Evolutionary conservation across 92 coral and sea anemone species (phyloP).

Genomic region (Zoanthus sociatus): DNA sequence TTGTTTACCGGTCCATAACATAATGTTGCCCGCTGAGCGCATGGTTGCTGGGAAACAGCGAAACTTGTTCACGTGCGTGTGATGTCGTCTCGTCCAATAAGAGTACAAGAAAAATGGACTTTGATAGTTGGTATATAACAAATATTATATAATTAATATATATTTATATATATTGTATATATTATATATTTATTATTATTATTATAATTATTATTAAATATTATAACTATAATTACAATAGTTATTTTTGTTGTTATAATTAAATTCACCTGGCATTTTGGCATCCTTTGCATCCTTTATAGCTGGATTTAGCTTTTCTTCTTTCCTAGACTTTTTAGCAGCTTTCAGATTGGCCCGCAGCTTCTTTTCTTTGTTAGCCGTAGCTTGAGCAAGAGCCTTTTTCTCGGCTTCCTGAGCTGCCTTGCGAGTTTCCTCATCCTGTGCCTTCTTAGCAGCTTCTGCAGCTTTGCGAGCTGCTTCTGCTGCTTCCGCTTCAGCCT

Average conservation of each 20-base stretch:
- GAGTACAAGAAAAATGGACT: too few relatives aligned
- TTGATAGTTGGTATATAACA: too few relatives aligned
- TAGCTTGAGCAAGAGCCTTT: constrained; percentile 96
- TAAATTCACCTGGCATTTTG: constrained; percentile 84
- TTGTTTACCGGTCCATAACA: too few relatives aligned
- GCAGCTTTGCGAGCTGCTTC: constrained; percentile 94
- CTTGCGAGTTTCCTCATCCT: constrained; percentile 90
- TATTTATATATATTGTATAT: neutral
- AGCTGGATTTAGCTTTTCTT: constrained; percentile 82
- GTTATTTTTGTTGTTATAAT: neutral
- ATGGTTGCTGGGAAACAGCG: too few relatives aligned
- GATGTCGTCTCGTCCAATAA: too few relatives aligned
- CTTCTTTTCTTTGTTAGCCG: constrained; percentile 93
- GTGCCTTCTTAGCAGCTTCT: constrained; percentile 87
- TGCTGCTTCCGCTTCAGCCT: constrained; percentile 94
- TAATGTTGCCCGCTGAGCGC: too few relatives aligned
- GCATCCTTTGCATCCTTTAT: constrained; percentile 90
- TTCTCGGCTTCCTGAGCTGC: constrained; percentile 98
- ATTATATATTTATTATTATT: too few relatives aligned
- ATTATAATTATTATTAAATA: too few relatives aligned
- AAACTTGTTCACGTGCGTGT: too few relatives aligned
- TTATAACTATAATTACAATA: too few relatives aligned
- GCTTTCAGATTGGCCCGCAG: constrained; percentile 93
- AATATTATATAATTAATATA: too few relatives aligned
- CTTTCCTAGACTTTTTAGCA: constrained; percentile 88